phyloP scores from a whole-genome alignment of 2,797 vertebrate species.

The Pantherophis vulpinus region DNA sequence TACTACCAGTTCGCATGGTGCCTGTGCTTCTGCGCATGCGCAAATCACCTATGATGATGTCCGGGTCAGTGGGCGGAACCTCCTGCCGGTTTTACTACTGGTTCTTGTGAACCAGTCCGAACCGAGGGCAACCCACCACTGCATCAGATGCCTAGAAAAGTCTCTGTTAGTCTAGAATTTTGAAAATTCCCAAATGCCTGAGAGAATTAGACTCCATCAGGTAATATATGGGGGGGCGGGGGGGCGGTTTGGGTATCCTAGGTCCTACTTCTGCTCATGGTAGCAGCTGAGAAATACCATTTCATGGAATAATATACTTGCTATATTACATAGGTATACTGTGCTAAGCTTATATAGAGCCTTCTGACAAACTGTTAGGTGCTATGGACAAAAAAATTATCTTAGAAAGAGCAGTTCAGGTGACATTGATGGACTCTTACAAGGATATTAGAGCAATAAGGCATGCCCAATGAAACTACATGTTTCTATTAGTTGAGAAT shows the following conservation, averaged over 20 bases:
- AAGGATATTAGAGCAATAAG: not conserved
- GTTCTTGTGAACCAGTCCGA: too few species aligned
- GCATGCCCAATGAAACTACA: not conserved
- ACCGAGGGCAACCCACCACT: too few species aligned
- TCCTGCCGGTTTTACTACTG: too few species aligned
- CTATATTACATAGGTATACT: not conserved
- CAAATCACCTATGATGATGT: too few species aligned
- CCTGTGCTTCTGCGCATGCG: too few species aligned
- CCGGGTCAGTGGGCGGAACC: too few species aligned
- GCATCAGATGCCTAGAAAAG: not conserved
- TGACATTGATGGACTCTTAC: not conserved
- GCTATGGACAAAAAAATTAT: not conserved
- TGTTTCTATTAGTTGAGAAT: not conserved
- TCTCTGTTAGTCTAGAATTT: not conserved
- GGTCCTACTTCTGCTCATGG: not conserved
- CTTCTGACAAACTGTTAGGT: not conserved
- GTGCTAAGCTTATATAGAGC: not conserved
- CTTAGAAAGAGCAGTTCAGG: not conserved
- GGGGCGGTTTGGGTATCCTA: not conserved
- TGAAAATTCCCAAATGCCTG: not conserved
- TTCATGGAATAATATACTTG: not conserved
- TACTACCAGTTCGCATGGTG: too few species aligned
- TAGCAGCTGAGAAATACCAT: not conserved
- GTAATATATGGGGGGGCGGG: not conserved
- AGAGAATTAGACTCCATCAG: not conserved